phyloP scores from a whole-genome alignment of 2,888 invertebrate species.

The Pachydiplax longipennis region DNA sequence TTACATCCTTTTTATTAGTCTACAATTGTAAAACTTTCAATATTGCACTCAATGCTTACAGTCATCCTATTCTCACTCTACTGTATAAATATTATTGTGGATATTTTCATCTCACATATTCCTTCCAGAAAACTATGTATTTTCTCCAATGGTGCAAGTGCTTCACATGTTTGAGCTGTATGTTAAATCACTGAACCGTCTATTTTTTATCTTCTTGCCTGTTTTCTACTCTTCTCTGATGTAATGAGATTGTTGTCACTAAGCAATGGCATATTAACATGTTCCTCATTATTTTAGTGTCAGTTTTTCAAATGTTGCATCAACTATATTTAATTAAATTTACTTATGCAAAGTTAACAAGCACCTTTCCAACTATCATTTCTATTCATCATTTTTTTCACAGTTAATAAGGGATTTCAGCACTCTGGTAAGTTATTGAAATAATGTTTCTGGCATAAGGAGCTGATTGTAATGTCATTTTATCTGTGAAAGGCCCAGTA shows the following conservation, averaged over 20 bases:
- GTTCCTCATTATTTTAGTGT: neutral
- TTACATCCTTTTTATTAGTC: too few species aligned
- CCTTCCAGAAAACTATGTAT: neutral
- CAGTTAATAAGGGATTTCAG: slow-evolving; percentile 44
- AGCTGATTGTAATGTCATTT: slow-evolving; percentile 22
- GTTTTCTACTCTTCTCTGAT: neutral
- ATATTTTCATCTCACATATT: neutral
- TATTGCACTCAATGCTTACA: too few species aligned
- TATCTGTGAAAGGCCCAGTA: slow-evolving; percentile 34
- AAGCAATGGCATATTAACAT: neutral
- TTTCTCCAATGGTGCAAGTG: neutral
- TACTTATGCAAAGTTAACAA: neutral
- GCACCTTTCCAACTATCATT: slow-evolving; percentile 6
- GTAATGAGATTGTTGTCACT: neutral
- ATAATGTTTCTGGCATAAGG: slow-evolving; percentile 37
- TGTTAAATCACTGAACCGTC: neutral
- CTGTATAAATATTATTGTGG: too few species aligned
- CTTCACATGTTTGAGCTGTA: neutral
- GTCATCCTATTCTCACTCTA: too few species aligned
- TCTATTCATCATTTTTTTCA: slow-evolving; percentile 40
- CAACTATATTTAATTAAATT: neutral
- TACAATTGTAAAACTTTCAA: too few species aligned
- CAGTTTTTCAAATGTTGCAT: neutral
- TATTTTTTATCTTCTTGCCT: neutral
- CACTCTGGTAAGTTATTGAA: slow-evolving; percentile 39